phyloP scores from a whole-genome alignment of 2,888 invertebrate genomes.

The Daptonema setosum region DNA sequence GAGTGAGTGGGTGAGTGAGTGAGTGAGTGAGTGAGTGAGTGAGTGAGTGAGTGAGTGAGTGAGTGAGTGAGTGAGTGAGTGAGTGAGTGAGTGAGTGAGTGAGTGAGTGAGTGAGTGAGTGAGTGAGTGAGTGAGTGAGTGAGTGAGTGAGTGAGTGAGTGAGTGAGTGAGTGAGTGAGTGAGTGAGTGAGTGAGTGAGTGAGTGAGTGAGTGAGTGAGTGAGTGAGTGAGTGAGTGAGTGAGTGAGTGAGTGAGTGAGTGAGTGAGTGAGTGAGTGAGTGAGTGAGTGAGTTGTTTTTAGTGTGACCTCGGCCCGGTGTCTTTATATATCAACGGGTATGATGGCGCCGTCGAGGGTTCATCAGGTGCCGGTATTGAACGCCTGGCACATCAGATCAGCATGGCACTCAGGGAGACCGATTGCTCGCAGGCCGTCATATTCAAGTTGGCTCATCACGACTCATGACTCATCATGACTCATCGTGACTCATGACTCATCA shows the following conservation, averaged over 20 bases:
- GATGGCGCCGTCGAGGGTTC: conserved; percentile 38
- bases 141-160: background rate
- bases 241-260: no score
- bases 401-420: background rate
- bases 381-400: background rate
- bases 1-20: no score
- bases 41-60: no score
- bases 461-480: no score
- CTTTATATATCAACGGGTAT: conserved; percentile 70
- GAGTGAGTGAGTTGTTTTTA: conserved; percentile 30
- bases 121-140: background rate
- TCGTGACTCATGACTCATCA: no score
- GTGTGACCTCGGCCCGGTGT: conserved; percentile 77
- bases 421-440: background rate
- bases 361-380: background rate
- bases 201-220: no score
- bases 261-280: background rate
- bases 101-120: background rate
- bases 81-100: no score
- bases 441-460: no score
- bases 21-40: no score
- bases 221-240: no score
- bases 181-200: no score
- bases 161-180: background rate
- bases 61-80: no score